phyloP scores from a whole-genome alignment of 2,797 vertebrate genomes.

The Chiloscyllium punctatum region DNA sequence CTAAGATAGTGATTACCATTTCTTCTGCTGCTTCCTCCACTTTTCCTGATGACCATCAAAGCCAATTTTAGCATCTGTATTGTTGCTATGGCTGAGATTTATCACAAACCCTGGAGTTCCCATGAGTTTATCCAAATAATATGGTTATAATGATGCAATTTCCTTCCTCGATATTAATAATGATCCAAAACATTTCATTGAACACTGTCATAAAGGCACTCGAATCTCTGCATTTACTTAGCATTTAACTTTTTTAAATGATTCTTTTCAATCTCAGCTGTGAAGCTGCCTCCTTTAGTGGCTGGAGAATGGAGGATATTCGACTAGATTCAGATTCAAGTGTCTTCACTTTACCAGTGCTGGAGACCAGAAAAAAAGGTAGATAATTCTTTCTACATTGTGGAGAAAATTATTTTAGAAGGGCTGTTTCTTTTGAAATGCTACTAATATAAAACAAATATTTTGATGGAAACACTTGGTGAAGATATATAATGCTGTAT shows the following conservation, averaged over 20 bases:
- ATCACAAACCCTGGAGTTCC: background rate
- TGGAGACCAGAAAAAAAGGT: background rate
- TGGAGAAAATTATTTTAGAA: background rate
- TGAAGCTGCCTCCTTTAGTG: background rate
- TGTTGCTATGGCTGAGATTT: background rate
- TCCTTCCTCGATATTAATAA: background rate
- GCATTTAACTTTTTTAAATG: background rate
- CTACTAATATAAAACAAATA: background rate
- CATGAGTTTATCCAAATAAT: background rate
- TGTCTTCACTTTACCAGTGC: background rate
- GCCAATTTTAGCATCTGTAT: background rate
- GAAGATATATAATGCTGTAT: background rate
- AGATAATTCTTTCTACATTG: background rate
- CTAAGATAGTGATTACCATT: background rate
- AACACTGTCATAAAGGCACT: background rate
- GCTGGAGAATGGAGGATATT: background rate
- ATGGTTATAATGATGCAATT: background rate
- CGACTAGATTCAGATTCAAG: background rate
- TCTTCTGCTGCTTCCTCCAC: background rate
- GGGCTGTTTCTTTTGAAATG: background rate
- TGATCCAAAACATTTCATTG: background rate
- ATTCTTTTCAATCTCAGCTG: background rate
- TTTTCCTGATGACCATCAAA: background rate
- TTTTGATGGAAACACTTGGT: background rate
- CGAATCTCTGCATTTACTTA: background rate